Percentiles rank a stretch among this genome's conserved stretches.
Evolutionary conservation across 2,888 invertebrate species (phyloP).

Genomic region (Phanerotoma sp.): DNA sequence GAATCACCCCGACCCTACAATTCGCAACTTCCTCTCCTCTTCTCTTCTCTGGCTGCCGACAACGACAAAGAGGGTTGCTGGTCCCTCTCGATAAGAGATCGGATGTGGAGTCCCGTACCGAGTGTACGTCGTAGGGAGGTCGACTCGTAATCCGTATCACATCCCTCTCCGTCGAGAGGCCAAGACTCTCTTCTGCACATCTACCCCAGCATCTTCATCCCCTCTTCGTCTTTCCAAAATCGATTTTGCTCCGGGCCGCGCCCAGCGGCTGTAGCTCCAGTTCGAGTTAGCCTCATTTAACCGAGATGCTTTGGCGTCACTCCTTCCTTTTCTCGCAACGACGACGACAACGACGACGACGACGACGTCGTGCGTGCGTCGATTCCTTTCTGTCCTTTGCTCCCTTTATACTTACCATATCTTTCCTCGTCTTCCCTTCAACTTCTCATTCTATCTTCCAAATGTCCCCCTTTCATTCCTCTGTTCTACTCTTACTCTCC

Average conservation of each 20-base stretch:
- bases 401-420: too few species aligned
- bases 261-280: constrained; percentile 40
- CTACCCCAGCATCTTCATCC: constrained; percentile 5
- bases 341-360: not conserved
- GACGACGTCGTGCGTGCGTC: constrained; percentile 38
- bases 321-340: constrained; percentile 5
- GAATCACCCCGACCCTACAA: constrained; percentile 9
- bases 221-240: constrained; percentile 50
- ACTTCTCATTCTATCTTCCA: too few species aligned
- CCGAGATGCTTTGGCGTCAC: constrained; percentile 40
- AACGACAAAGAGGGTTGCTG: constrained; percentile 32
- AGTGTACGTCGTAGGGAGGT: constrained; percentile 13
- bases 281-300: constrained; percentile 51
- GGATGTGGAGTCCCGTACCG: constrained; percentile 34
- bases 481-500: not conserved
- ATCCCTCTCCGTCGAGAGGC: constrained; percentile 38
- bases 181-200: constrained; percentile 8
- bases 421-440: constrained; percentile 4
- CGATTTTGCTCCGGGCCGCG: constrained; percentile 54
- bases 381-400: constrained; percentile 17
- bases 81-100: constrained; percentile 47
- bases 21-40: constrained; percentile 1
- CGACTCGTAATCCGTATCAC: constrained; percentile 49
- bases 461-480: constrained; percentile 4
- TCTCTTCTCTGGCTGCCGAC: not conserved